phyloP scores from a whole-genome alignment of 1,140 invertebrate species.

The silkworm (Bombyx mori) region DNA sequence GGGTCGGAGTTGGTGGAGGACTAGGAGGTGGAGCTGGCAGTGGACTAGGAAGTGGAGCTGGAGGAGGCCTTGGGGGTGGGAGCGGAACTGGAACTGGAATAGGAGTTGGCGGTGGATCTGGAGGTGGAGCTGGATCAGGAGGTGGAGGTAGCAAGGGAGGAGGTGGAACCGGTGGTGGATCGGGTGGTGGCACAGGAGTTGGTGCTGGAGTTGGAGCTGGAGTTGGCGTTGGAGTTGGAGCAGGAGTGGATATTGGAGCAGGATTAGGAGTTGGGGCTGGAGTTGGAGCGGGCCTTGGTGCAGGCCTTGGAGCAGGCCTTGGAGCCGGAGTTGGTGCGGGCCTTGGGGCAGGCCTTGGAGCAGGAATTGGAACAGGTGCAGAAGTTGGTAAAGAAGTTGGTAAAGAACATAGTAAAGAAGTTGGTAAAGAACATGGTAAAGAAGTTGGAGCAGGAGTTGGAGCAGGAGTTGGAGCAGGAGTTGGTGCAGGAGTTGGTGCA shows the following conservation, averaged over 20 bases:
- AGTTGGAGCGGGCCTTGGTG: not conserved
- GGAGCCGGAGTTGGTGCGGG: not conserved
- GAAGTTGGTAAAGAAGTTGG: not conserved
- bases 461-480: not conserved
- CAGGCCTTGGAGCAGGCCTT: not conserved
- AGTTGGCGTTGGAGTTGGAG: not conserved
- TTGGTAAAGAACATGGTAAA: too few relatives aligned
- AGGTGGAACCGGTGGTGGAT: not conserved
- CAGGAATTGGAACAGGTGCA: not conserved
- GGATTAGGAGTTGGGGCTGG: not conserved
- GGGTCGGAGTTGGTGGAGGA: not conserved
- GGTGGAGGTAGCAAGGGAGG: not conserved
- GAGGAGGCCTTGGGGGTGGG: not conserved
- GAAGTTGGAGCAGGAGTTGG: not conserved
- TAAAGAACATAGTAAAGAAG: too few relatives aligned
- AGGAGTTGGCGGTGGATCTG: not conserved
- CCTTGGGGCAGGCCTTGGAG: not conserved
- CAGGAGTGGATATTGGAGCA: not conserved
- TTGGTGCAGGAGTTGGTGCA: not conserved
- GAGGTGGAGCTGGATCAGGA: not conserved
- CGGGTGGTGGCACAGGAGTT: not conserved
- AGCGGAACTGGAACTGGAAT: not conserved
- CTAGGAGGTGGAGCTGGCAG: not conserved
- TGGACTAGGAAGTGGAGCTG: not conserved
- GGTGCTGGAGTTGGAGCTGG: not conserved